Base-by-base conservation (phyloP, 64 coral and sea anemone species). In the Orbicella faveolata region DNA sequence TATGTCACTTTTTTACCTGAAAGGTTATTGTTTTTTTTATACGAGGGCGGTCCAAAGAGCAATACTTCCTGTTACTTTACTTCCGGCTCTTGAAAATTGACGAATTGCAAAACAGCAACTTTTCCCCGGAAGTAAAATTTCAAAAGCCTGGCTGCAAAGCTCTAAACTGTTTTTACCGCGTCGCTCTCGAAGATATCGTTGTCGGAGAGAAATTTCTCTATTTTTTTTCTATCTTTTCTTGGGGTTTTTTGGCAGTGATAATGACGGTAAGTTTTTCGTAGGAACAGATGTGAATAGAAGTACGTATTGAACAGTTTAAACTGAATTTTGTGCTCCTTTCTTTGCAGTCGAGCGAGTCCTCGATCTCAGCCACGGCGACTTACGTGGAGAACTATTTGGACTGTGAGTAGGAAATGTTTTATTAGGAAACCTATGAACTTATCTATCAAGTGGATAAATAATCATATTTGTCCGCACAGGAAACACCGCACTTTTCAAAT, bases 381-480 rank as follows among this genome's bases (percentile, higher is more conserved):
- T 88, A 88, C 26, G 87, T 88, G 21, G 87, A 88, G 17, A 88
- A 75, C 73, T 88, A 88, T 16, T 39, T 88, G 74, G 87, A 88
- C 33, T 88, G 87, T 88, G 35, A 88, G 87, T 88, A 17, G n/a
- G 9, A 35, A 53, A 35, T 57, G 34, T 61, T 63, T 53, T 74
- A 20, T 55, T 59, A 16, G 25, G 34, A 75, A 61, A 17, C 9
- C 9, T 67, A 19, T 67, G 18, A 70, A 70, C 67, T 10, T 26
- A 25, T 25, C 67, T 2, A 12, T 70, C 2, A 70, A 70, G 67
- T 70, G 67, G 55, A 59, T 33, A 70, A 70, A 70, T n/a, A 10
- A 26, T n/a, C 67, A 70, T 70, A 6, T 70, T 59, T 70, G 30
- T 70, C 67, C 10, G 21, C 20, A 70, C 21, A 26, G 67, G 67